Base-by-base conservation (phyloP, 2,888 invertebrate genomes). In the Odontomyia ornata region DNA sequence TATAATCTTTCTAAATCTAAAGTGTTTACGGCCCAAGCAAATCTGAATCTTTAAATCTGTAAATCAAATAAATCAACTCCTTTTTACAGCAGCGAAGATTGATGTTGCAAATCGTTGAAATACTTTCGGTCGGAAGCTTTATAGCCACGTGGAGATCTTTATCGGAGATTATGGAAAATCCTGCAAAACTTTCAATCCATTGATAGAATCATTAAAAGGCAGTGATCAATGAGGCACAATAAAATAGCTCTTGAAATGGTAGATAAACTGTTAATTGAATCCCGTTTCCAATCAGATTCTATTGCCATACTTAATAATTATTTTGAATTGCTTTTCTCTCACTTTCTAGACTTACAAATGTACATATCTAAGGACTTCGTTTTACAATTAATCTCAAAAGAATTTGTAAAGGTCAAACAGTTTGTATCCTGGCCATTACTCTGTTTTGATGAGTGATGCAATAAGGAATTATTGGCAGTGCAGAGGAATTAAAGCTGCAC, bases 201-300 rank as follows among this genome's bases (percentile, higher is more conserved):
- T 52, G 52, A 18, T 52, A 18, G 5, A 52, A 52, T 52, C 52
- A 52, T 52, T 18, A 13, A 15, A 52, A 15, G 15, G 18, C 15
- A 52, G 52, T 52, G 3, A 52, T 13, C 52, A 60, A 60, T 60
- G 25, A 25, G 13, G 57, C 21, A 60, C 5, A 60, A 3, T 25
- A 25, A 60, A 60, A 60, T 4, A 9, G 13, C 23, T 5, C 57
- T 60, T 60, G 23, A 21, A 60, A 60, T 25, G 21, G 25, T 25
- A 60, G 57, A 60, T 25, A 60, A 60, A 23, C 57, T 60, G 57
- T 60, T 60, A 60, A 60, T 60, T 23, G 57, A 60, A 60, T 60
- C 18, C n/a, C 56, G 56, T 18, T 56, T 9, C n/a, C 11, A 56
- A 56, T 56, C n/a, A 56, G 25, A 60, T 60, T 60, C 23, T 60